Evolutionary conservation across 2,888 invertebrate genomes (phyloP).

Genomic region (Eulithis prunata): DNA sequence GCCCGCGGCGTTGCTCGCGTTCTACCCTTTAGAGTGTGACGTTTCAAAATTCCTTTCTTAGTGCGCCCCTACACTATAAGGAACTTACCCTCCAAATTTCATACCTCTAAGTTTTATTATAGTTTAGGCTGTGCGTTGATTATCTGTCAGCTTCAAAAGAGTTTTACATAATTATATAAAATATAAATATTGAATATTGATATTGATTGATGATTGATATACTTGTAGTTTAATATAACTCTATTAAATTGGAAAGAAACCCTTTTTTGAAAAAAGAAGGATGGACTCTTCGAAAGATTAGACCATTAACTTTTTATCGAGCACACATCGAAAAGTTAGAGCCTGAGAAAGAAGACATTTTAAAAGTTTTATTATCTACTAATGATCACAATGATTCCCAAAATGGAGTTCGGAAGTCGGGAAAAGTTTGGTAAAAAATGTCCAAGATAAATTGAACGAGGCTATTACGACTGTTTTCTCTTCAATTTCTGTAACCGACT

Average conservation of each 20-base stretch:
- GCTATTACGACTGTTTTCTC: not conserved
- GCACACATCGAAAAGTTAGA: slow-evolving; percentile 13
- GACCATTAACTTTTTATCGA: slow-evolving; percentile 17
- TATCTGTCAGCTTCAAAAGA: no score
- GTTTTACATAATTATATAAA: no score
- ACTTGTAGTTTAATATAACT: not conserved
- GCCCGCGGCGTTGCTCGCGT: no score
- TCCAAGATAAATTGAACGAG: not conserved
- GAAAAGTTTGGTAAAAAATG: slow-evolving; percentile 2
- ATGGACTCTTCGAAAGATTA: slow-evolving; percentile 15
- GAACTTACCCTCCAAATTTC: no score
- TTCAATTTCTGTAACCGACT: not conserved
- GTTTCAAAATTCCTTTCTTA: no score
- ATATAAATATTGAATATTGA: no score
- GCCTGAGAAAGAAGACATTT: not conserved
- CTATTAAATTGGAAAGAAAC: slow-evolving; percentile 7
- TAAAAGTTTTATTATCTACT: slow-evolving; percentile 14
- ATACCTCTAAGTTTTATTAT: no score
- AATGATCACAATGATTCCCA: slow-evolving; percentile 10
- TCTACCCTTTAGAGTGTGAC: no score
- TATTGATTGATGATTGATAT: no score
- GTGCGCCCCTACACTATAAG: no score
- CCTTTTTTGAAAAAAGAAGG: slow-evolving; percentile 8
- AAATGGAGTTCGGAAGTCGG: not conserved
- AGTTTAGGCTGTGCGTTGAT: no score